Base-by-base conservation (phyloP, 2,888 invertebrate species). In the Dermolepida albohirtum region DNA sequence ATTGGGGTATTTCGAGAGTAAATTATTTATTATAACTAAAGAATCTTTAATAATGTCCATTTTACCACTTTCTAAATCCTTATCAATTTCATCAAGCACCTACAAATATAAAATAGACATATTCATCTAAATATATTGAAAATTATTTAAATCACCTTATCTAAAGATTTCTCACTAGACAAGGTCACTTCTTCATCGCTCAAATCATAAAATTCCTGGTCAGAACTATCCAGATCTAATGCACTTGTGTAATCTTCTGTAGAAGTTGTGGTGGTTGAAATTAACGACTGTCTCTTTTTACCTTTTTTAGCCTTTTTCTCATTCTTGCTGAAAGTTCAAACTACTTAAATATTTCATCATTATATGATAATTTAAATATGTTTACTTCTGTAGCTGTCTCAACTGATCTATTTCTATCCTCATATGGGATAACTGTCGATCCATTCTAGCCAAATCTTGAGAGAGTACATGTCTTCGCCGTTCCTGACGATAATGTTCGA, bases 151-250 rank as follows among this genome's bases (percentile, higher is more conserved):
- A 17, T 62, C 47, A 43, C 50, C 29, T 29, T 34, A 27, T 51
- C 57, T 11, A 39, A 14, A 27, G 12, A 27, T 22, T 29, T 57
- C 22, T 27, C 12, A 0, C n/a, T 52, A 29, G 51, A 2, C n/a
- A 12, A 10, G 10, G 43, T 40, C 43, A 49, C 71, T 67, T 82
- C 83, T 52, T 82, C 80, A 67, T 82, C 82, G 69, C 79, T 81
- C 5, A 83, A 71, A 75, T 84, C 84, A 68, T 81, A 83, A 73
- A 81, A 84, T 70, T 83, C 83, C 68, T 80, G 71, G 74, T 84
- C 83, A 4, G 82, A 82, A 72, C 82, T 82, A 49, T 74, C 82
- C 4, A 75, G 27, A 66, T 80, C 79, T 41, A 75, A 71, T 14
- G 78, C 76, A 71, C 80, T 81, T n/a, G 71, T 71, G 71, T 79